Evolutionary conservation across 2,797 vertebrate species (phyloP).

Genomic region (Rhodeus uyekii): DNA sequence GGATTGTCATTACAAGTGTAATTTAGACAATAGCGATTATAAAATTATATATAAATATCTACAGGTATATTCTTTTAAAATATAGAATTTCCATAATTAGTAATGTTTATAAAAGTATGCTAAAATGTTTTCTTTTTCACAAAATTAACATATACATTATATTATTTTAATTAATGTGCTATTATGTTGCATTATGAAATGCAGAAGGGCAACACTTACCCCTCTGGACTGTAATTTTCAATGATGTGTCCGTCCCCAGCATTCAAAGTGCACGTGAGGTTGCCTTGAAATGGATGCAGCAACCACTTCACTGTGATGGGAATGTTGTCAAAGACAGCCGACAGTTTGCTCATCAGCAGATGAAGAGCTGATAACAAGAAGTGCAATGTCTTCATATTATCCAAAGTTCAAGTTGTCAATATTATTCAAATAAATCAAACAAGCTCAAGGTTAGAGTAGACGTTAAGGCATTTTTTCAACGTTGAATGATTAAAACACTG

Average conservation of each 20-base stretch:
- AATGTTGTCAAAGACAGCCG: constrained; percentile 83
- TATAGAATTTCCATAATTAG: not conserved
- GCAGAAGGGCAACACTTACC: constrained; percentile 73
- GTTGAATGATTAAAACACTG: not conserved
- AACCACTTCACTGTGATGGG: constrained; percentile 88
- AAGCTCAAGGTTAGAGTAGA: not conserved
- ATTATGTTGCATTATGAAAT: not conserved
- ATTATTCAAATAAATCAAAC: not conserved
- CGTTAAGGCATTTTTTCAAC: not conserved
- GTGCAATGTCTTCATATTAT: not conserved
- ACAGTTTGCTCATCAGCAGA: constrained; percentile 74
- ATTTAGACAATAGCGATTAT: too few relatives aligned
- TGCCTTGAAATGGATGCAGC: constrained; percentile 88
- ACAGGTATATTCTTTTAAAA: not conserved
- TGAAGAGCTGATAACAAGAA: constrained; percentile 74
- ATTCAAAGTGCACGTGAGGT: constrained; percentile 88
- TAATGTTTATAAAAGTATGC: not conserved
- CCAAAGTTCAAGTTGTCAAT: not conserved
- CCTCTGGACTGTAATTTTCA: constrained; percentile 84
- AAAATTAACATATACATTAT: not conserved
- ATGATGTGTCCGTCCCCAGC: constrained; percentile 87
- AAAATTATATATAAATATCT: too few relatives aligned
- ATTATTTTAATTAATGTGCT: not conserved
- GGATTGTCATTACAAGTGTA: too few relatives aligned
- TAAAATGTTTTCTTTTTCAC: not conserved